Percentiles rank a stretch among this genome's conserved stretches.
These are phyloP conservation scores for Oncopodura yosiiana DNA, from an alignment of 1,140 invertebrate genomes.

Conservation along the genomic window DNA sequence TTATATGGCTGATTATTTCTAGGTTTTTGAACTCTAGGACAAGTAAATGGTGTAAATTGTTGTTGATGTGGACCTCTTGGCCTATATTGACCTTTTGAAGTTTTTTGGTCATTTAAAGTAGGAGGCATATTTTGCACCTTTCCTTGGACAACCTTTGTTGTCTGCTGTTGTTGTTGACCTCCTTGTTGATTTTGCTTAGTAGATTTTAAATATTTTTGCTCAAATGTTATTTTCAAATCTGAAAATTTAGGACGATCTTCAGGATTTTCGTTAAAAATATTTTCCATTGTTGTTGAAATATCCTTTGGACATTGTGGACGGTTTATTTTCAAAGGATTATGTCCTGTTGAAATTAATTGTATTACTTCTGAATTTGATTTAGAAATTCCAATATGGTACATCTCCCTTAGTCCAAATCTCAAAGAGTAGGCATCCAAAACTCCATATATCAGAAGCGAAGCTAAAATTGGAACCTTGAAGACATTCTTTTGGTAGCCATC, in stretches of 20 bases:
- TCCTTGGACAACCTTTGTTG: too few species aligned
- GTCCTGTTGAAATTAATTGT: neutral
- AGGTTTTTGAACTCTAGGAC: neutral
- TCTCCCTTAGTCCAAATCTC: constrained; percentile 11
- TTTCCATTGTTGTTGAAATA: constrained; percentile 5
- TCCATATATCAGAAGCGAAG: constrained; percentile 10
- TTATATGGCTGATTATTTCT: too few species aligned
- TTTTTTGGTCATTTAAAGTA: neutral
- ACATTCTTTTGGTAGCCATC: constrained; percentile 13
- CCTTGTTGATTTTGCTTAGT: neutral
- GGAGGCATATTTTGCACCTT: neutral
- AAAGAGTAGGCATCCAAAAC: constrained; percentile 13
- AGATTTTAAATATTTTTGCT: neutral
- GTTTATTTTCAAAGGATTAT: neutral
- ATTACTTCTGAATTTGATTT: constrained; percentile 3
- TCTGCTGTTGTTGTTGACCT: neutral
- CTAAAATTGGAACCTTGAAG: neutral
- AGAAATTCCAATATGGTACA: constrained; percentile 7
- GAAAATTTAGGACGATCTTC: constrained; percentile 9
- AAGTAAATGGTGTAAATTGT: too few species aligned
- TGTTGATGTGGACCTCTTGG: neutral
- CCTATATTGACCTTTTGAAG: neutral
- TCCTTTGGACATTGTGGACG: constrained; percentile 8
- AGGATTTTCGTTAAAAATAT: constrained; percentile 8
- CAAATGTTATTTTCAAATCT: constrained; percentile 2